phyloP scores from a whole-genome alignment of 1,140 invertebrate genomes.

The Myzus persicae region DNA sequence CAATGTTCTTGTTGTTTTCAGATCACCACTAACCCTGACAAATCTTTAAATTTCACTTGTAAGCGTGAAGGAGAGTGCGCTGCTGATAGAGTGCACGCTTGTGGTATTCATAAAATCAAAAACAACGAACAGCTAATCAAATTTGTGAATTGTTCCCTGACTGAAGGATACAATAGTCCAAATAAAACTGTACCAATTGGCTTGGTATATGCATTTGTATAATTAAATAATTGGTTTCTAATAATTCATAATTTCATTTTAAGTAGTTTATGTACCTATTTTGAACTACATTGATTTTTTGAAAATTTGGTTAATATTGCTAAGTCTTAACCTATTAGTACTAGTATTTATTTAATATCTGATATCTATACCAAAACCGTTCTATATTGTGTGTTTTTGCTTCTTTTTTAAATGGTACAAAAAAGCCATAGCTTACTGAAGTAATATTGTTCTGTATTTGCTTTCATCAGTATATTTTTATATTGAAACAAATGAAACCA shows the following conservation, averaged over 20 bases:
- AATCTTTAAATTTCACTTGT: background rate
- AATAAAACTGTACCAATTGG: background rate
- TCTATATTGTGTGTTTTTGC: background rate
- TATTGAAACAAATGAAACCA: background rate
- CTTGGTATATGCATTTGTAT: background rate
- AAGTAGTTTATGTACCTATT: background rate
- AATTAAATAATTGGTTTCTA: constrained; percentile 11
- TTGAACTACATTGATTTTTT: background rate
- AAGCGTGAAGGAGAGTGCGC: background rate
- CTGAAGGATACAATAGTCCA: background rate
- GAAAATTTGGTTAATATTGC: background rate
- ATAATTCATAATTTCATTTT: background rate
- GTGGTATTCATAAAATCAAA: constrained; percentile 24
- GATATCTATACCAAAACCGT: background rate
- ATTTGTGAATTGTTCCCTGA: constrained; percentile 15
- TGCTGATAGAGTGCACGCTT: constrained; percentile 35
- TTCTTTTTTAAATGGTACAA: background rate
- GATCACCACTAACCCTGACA: background rate
- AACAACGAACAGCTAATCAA: background rate
- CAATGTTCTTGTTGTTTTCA: background rate
- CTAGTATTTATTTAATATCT: background rate
- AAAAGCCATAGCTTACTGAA: background rate
- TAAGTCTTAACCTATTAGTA: background rate
- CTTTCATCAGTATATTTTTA: background rate
- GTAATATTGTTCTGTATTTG: background rate